Base-by-base conservation (phyloP, 1,140 invertebrate species). In the Caenorhabditis tropicalis region DNA sequence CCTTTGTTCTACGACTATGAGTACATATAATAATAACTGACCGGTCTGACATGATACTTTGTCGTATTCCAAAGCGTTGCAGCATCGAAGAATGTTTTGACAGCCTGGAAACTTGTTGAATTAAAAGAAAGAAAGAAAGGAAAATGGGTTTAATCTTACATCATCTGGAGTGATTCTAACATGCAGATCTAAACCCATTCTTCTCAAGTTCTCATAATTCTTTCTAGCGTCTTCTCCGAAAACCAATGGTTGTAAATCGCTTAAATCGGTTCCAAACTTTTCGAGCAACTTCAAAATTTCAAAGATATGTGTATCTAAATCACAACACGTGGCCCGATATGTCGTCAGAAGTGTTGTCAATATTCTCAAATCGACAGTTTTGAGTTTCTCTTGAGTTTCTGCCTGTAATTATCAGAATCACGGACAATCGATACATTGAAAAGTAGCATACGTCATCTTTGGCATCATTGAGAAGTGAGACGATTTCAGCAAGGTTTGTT, bases 41-140 rank as follows among this genome's bases (percentile, higher is more conserved):
- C 53, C 24, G 80, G 83, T 43, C 58, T 80, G 16, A 60, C 29
- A 51, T 82, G 84, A 39, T 49, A 79, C 58, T 81, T 70, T 10
- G 31, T 43, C 15, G 81, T 74, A 46, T 65, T 81, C 86, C 60
- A 65, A 16, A 65, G 24, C 36, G 46, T 49, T 49, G 60, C 29
- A 27, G 48, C 33, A 43, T 74, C 65, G 9, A 74, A 74, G 24
- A 56, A 82, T 5, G 51, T 36, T 16, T 53, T 82, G 46, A 82
- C 33, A 21, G 36, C 81, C 81, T 82, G 19, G 2, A 82, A 39
- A 29, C 39, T 15, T 31, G 31, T 39, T 39, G 24, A 19, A 27
- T 7, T 36, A 16, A 56, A 36, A 56, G 6, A 79, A 3, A 7
- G 16, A 29, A 27, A 49, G 12, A 80, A 49, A 43, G 4, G n/a